Base-by-base conservation (phyloP, 1,140 invertebrate species). In the Pseudoatta argentina region DNA sequence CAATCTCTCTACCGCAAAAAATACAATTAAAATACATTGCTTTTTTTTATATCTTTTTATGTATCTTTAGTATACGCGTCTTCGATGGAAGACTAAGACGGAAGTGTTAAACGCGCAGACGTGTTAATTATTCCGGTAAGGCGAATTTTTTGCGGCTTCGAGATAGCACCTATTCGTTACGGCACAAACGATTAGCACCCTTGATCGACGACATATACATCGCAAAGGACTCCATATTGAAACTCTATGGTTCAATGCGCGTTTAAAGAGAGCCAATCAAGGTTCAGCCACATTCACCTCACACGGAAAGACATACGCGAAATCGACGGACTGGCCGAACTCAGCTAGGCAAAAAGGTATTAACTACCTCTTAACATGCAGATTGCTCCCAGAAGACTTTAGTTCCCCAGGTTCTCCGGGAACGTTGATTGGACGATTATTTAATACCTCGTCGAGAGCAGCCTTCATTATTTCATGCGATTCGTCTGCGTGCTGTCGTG, bases 341-440 rank as follows among this genome's bases (percentile, higher is more conserved):
- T 87, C 77, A 44, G 91, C 93, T 94, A 94, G 93, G 90, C 92
- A 92, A 94, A 94, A 94, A 93, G 93, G 93, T 92, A 94, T 94
- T 94, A 94, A 94, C 92, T 92, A 92, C 93, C 94, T 95, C 93
- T 95, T 94, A 95, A 94, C 93, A 95, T 95, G 95, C 94, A 95
- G 93, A 95, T 95, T 95, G 93, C 92, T 92, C 89, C 91, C 91
- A 93, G 92, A 94, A 93, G 91, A 94, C 90, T 93, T 94, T 92
- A 91, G 78, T 55, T 81, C 66, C 14, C 39, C 76, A 89, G 63
- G 93, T 89, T 93, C 93, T 89, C 91, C 86, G 90, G 39, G 91
- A 93, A 94, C 91, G 92, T 92, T 95, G 93, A 94, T 94, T 93
- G 94, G 93, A 90, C 93, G 92, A 95, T 95, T 95, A 95, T 94